Evolutionary conservation across 2,888 invertebrate species (phyloP).

Genomic region (Caenorhabditis macrosperma): DNA sequence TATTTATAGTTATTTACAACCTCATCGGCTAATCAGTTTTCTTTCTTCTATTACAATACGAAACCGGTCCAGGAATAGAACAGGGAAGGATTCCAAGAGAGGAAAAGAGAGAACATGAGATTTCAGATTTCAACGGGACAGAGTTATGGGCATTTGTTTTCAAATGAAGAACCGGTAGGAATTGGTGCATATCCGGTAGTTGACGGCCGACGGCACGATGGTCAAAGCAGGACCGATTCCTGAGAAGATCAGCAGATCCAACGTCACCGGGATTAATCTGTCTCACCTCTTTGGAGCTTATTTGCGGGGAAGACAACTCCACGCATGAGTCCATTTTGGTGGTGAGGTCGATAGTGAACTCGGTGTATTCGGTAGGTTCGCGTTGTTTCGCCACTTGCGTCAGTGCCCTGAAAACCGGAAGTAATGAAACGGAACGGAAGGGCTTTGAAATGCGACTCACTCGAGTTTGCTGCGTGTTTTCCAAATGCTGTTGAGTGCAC

Average conservation of each 20-base stretch:
- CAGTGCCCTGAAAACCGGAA: slow-evolving; percentile 48
- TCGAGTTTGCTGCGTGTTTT: slow-evolving; percentile 65
- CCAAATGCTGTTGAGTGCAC: slow-evolving; percentile 68
- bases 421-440: background rate
- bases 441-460: slow-evolving; percentile 52
- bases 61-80: slow-evolving; percentile 17
- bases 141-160: background rate
- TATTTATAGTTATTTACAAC: background rate
- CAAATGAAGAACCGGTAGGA: slow-evolving; percentile 12
- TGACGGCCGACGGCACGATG: background rate
- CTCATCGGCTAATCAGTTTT: background rate
- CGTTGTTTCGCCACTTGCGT: slow-evolving; percentile 55
- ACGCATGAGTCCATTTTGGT: slow-evolving; percentile 71
- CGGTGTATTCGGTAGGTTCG: slow-evolving; percentile 63
- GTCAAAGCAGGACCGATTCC: slow-evolving; percentile 66
- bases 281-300: slow-evolving; percentile 54
- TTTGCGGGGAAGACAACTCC: slow-evolving; percentile 67
- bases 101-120: slow-evolving; percentile 3
- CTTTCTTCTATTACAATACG: background rate
- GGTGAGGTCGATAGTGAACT: slow-evolving; percentile 67
- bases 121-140: slow-evolving; percentile 8
- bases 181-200: slow-evolving; percentile 39
- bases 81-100: background rate
- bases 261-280: too few relatives aligned
- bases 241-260: slow-evolving; percentile 24